Evolutionary conservation across 1,140 invertebrate species (phyloP), one percentile per base, ranked within the genome.

Genomic region (Lepidotrigona ventralis): DNA sequence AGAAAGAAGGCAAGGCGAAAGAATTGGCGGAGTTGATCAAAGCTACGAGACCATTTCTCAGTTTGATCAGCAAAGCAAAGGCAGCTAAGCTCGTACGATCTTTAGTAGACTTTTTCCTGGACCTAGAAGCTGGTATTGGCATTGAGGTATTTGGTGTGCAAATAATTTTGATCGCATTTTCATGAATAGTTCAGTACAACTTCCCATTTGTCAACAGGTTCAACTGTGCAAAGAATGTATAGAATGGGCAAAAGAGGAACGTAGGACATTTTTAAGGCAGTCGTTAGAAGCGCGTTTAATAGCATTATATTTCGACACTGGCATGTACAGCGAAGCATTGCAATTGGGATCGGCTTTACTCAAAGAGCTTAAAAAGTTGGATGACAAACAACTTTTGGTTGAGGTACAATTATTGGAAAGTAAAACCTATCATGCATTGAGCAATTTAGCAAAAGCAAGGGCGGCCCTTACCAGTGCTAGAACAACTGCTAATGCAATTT

Each of bases 401-500:
- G 99, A 99, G 94, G 98, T 98, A 21, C 98, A 99, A 91, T 94
- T 99, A 69, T 95, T 99, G 84, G 99, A 99, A 94, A 99, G 98
- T 94, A 99, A 99, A 96, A 99, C 98, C 53, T 99, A 99, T 94
- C 99, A 99, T 95, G 98, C 98, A 64, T 94, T 99, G 71, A 97
- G 98, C 89, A 99, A 99, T 95, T 95, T 99, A 89, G 98, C 98
- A 21, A 99, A 99, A 95, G 98, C 99, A 15, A 96, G 99, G 89
- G 99, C 99, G 74, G 98, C 99, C 5, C 95, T 99, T 29, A 99
- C 99, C 14, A 99, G 99, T 85, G 99, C 99, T 9, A 96, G 99
- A 89, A 99, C 99, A 14, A 99, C 99, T 81, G 99, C 99, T 23
- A 99, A 99, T 95, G 98, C 98, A 17, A 99, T 99, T 89, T 99